These are phyloP conservation scores for Sweltsa coloradensis DNA, from an alignment of 1,140 invertebrate genomes.

Conservation along the genomic window DNA sequence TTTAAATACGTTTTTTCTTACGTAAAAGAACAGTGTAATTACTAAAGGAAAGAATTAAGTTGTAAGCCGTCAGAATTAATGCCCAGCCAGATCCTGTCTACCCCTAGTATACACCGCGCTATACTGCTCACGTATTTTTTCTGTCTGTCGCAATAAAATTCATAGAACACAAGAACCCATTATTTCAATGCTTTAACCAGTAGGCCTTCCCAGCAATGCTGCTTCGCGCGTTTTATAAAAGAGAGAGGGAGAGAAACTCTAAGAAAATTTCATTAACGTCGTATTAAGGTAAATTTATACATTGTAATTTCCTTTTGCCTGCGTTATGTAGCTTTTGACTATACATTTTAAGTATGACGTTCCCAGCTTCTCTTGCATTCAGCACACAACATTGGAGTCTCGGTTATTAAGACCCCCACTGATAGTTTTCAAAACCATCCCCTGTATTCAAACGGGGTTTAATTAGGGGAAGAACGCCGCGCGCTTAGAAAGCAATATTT, in stretches of 20 bases:
- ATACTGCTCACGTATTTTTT: neutral
- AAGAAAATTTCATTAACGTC: constrained; percentile 38
- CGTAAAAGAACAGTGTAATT: neutral
- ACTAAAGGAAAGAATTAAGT: constrained; percentile 4
- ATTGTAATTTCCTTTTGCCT: constrained; percentile 30
- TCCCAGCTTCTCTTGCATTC: no score
- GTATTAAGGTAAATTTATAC: constrained; percentile 39
- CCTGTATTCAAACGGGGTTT: no score
- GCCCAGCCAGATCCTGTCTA: neutral
- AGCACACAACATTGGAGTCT: no score
- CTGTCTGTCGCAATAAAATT: neutral
- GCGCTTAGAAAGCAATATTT: no score
- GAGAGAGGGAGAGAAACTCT: neutral
- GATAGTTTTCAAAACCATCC: no score
- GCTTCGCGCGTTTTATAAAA: neutral
- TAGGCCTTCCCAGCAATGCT: neutral
- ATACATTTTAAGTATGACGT: constrained; percentile 12
- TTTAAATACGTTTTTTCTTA: neutral
- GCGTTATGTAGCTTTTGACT: neutral
- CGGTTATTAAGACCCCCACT: no score
- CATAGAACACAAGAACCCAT: neutral
- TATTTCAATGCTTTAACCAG: constrained; percentile 2
- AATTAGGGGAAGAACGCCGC: no score
- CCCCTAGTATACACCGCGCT: neutral
- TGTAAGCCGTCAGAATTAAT: constrained; percentile 4